These are phyloP conservation scores for Sebastes kiyomatsui DNA, from an alignment of 2,797 vertebrate genomes.

Conservation along the genomic window DNA sequence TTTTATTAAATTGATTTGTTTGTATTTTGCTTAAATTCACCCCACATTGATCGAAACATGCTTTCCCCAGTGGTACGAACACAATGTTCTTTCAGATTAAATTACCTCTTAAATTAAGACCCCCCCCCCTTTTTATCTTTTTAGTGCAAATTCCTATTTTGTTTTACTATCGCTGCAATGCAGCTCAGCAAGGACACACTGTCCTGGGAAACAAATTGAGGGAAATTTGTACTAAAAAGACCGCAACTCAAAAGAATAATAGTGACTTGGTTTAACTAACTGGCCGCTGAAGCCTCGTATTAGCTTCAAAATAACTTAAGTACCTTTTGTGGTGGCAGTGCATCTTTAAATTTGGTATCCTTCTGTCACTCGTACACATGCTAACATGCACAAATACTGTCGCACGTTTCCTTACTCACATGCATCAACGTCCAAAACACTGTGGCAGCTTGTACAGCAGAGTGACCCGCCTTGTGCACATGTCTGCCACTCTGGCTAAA, in stretches of 20 bases:
- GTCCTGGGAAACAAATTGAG: background rate
- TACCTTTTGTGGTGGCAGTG: background rate
- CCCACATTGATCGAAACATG: too few species aligned
- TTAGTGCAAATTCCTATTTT: background rate
- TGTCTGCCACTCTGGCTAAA: slow-evolving; percentile 42
- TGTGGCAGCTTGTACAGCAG: slow-evolving; percentile 22
- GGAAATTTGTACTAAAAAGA: background rate
- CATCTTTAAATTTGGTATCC: background rate
- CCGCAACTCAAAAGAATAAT: accelerated
- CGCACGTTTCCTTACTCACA: too few species aligned
- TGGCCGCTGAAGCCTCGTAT: background rate
- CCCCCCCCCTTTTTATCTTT: background rate
- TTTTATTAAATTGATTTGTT: too few species aligned
- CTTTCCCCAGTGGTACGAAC: too few species aligned
- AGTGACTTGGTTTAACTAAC: background rate
- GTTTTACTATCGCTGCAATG: background rate
- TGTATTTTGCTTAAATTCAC: too few species aligned
- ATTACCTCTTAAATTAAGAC: too few species aligned
- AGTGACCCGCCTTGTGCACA: slow-evolving; percentile 29
- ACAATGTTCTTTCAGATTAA: too few species aligned
- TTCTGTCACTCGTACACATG: background rate
- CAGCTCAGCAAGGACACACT: background rate
- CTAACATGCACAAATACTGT: background rate
- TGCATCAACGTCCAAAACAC: background rate
- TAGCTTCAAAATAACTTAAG: background rate